phyloP scores from a whole-genome alignment of 2,797 vertebrate genomes.

The Holocentrus rufus region DNA sequence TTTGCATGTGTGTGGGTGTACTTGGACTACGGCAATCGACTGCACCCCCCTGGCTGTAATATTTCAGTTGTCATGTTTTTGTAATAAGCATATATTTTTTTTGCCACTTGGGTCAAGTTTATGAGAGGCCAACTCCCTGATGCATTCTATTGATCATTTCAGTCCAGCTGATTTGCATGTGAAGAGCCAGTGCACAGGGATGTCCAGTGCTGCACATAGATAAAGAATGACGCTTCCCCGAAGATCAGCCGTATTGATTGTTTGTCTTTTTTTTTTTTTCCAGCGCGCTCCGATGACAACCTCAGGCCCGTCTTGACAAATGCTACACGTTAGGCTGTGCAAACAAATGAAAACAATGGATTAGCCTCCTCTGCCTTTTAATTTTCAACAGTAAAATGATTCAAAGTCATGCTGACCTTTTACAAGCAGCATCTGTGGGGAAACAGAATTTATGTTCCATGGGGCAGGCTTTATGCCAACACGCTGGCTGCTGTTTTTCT shows the following conservation, averaged over 20 bases:
- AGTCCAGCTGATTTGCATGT: constrained; percentile 64
- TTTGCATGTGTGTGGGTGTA: not conserved
- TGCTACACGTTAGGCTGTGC: constrained; percentile 44
- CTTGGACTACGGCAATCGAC: constrained; percentile 11
- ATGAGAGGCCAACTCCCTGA: constrained; percentile 50
- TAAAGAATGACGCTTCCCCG: constrained; percentile 55
- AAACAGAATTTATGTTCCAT: constrained; percentile 74
- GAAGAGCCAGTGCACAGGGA: constrained; percentile 40
- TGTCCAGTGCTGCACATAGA: constrained; percentile 46
- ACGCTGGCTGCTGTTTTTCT: constrained; percentile 78
- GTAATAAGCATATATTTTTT: constrained; percentile 51
- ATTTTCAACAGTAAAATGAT: constrained; percentile 73
- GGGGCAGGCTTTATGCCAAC: constrained; percentile 73
- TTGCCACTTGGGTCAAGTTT: constrained; percentile 56
- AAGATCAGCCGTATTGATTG: constrained; percentile 61
- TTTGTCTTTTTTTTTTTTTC: not conserved
- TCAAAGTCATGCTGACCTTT: constrained; percentile 83
- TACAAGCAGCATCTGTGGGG: constrained; percentile 75
- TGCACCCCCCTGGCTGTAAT: constrained; percentile 23
- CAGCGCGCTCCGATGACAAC: constrained; percentile 49
- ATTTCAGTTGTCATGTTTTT: constrained; percentile 50
- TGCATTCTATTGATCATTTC: constrained; percentile 67
- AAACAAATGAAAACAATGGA: constrained; percentile 66
- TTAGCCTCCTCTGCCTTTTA: constrained; percentile 66
- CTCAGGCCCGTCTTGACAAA: constrained; percentile 62